Conservation (phyloP, 2,113 vertebrate species). For the Trinectes maculatus region DNA sequence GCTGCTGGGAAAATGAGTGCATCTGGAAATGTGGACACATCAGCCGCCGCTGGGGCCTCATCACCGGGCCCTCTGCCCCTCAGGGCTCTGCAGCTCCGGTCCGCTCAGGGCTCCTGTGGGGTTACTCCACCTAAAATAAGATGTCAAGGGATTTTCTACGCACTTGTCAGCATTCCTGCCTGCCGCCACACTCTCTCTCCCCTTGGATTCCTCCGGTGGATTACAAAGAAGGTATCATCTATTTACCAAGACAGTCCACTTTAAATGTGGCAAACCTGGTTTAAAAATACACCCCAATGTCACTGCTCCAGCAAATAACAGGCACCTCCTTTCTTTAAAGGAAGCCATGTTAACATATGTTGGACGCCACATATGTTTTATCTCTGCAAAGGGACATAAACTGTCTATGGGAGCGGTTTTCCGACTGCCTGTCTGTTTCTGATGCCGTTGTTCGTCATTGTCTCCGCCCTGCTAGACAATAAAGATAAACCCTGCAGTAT, state of each 20-base stretch:
- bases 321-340: no score
- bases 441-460: not conserved
- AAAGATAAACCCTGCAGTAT: not conserved
- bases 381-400: no score
- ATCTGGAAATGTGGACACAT: slow-evolving; percentile 69
- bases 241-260: slow-evolving; percentile 54
- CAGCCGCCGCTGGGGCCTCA: slow-evolving; percentile 73
- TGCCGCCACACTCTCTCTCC: slow-evolving; percentile 49
- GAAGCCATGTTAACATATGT: no score
- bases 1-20: slow-evolving; percentile 67
- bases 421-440: not conserved
- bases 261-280: slow-evolving; percentile 40
- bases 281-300: slow-evolving; percentile 27
- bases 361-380: no score
- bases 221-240: slow-evolving; percentile 64
- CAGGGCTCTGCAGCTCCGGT: slow-evolving; percentile 49
- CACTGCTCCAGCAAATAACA: not conserved
- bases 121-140: slow-evolving; percentile 77
- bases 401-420: no score
- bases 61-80: slow-evolving; percentile 62
- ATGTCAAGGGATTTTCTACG: slow-evolving; percentile 63
- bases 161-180: slow-evolving; percentile 67
- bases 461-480: not conserved
- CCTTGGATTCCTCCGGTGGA: slow-evolving; percentile 50
- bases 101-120: slow-evolving; percentile 50